Evolutionary conservation across 2,888 invertebrate genomes (phyloP), one percentile per base, ranked within the genome.

Genomic region (Notocelia uddmanniana): DNA sequence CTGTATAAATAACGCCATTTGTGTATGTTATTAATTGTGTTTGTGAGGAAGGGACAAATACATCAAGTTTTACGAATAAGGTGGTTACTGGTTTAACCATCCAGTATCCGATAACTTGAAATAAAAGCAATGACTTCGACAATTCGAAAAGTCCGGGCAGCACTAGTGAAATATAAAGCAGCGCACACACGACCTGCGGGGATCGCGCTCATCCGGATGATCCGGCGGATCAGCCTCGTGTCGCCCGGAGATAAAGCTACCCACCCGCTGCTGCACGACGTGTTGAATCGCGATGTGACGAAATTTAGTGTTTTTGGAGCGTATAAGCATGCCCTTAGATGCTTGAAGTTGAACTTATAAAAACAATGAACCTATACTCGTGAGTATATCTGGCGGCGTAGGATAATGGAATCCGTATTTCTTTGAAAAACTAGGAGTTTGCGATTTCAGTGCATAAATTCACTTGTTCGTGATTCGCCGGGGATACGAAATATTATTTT

Each of bases 141-240:
- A 68, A 67, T 54, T 19, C 68, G 31, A 62, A 69, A 69, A 58
- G 69, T 57, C 72, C 41, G 41, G 8, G 21, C 72, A 68, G 58
- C 73, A 59, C 68, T 73, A 68, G 68, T 9, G 60, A 55, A 68
- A 72, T 71, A 71, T 72, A 72, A 72, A 72, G 72, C 72, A 23
- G 76, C 75, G 79, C 81, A 82, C 84, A 80, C 85, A 83, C 80
- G 79, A 76, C 79, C 78, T 78, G 83, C 77, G 82, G 81, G 84
- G 85, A 85, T 87, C 83, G 81, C 76, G 88, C 85, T 92, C 82
- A 93, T 92, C 93, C 92, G 92, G 93, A 91, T 93, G 79, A 93
- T 88, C 91, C 87, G 81, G 80, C 86, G 88, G 92, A 92, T 92
- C 89, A 92, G 85, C 87, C 86, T 86, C 89, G 91, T 91, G 93